phyloP scores from a whole-genome alignment of 1,140 invertebrate genomes.

The Drosophila biarmipes region DNA sequence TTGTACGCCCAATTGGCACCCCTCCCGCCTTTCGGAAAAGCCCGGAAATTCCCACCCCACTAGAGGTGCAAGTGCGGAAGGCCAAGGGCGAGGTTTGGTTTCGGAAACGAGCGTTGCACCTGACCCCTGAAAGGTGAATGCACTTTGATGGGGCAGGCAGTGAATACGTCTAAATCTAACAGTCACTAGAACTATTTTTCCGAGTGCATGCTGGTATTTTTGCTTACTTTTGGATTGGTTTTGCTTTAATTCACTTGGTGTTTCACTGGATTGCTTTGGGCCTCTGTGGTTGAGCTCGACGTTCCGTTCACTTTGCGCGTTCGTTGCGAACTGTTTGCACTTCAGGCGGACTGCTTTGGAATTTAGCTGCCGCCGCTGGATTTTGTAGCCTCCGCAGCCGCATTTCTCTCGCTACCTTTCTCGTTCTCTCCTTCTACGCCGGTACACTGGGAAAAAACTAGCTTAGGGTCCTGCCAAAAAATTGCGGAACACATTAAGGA shows the following conservation, averaged over 20 bases:
- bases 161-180: not conserved
- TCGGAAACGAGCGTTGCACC: constrained; percentile 22
- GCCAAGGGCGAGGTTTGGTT: constrained; percentile 61
- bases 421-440: constrained; percentile 2
- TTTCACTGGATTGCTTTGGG: constrained; percentile 54
- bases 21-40: constrained; percentile 4
- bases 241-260: constrained; percentile 39
- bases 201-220: constrained; percentile 3
- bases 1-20: constrained; percentile 22
- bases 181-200: constrained; percentile 10
- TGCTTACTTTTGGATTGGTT: constrained; percentile 52
- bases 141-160: constrained; percentile 45
- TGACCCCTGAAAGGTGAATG: constrained; percentile 64
- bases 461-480: not conserved
- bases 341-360: constrained; percentile 61
- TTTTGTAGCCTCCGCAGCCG: constrained; percentile 65
- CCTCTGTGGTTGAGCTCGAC: constrained; percentile 62
- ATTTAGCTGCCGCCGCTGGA: constrained; percentile 67
- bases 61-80: constrained; percentile 33
- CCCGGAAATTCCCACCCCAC: constrained; percentile 15
- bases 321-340: constrained; percentile 70
- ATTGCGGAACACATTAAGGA: not conserved
- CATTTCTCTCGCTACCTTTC: constrained; percentile 19
- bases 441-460: constrained; percentile 5
- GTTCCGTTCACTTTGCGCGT: constrained; percentile 73